Base-by-base conservation (phyloP, 2,888 invertebrate genomes). In the Timandra comae region DNA sequence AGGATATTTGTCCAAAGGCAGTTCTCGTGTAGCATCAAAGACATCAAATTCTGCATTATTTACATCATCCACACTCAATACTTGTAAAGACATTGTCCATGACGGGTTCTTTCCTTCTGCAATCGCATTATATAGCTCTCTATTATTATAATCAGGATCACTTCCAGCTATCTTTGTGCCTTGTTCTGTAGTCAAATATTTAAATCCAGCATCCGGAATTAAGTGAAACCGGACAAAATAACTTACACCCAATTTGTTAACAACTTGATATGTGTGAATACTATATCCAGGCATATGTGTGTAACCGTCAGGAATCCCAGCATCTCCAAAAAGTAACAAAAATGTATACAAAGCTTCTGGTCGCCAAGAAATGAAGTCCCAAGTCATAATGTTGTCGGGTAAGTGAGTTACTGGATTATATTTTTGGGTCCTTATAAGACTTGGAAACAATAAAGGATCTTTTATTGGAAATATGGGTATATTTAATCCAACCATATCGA, bases 201-300 rank as follows among this genome's bases (percentile, higher is more conserved):
- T 91, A 41, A 96, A 93, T 8, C 94, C 94, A 69, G 95, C 96
- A 63, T 95, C 90, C 5, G 95, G 94, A 87, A 92, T 93, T 59
- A 91, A 92, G 69, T 96, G 96, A 79, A 96, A 97, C 86, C 96
- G 95, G 48, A 93, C 91, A 63, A 92, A 97, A 44, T 91, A 82
- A 6, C 88, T 77, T 33, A 91, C 88, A 0, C 91, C 89, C 3
- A 89, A 73, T 8, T 80, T 86, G 70, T 96, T 97, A 7, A 95
- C 89, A 36, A 96, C 76, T 70, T 96, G 95, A 70, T 92, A 97
- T 0, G 96, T 95, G 65, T 97, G 96, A 0, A 94, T 93, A 3
- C 95, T 94, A 58, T 95, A 97, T 9, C 97, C 97, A 55, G 97
- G 93, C 97, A 97, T 96, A 70, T 92, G 91, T 13, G 96, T 88